Conservation (phyloP, 1,140 invertebrate species). For the Apocrypta bakeri region DNA sequence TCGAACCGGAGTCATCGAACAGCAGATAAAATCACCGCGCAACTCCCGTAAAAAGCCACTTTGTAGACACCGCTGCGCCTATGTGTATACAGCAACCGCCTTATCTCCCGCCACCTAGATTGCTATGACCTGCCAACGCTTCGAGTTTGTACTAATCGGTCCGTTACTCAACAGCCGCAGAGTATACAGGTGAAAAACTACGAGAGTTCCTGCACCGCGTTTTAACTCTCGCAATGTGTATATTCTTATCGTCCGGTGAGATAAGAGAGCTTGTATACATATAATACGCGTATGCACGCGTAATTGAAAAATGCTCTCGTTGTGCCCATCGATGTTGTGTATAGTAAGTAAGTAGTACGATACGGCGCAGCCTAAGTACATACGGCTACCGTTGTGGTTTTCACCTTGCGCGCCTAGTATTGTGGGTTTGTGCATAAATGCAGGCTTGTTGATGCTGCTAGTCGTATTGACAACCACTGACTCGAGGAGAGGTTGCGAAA, state of each 20-base stretch:
- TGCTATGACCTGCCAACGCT: background rate
- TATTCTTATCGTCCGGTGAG: slow-evolving; percentile 22
- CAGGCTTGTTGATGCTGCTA: background rate
- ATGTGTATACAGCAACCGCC: background rate
- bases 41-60: background rate
- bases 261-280: background rate
- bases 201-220: background rate
- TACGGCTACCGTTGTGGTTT: background rate
- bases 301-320: background rate
- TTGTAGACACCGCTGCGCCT: background rate
- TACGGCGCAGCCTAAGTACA: background rate
- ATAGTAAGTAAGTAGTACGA: background rate
- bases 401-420: background rate
- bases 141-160: background rate
- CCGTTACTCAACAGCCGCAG: no score
- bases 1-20: no score
- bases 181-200: slow-evolving; percentile 5
- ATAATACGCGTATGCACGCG: background rate
- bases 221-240: background rate
- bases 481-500: slow-evolving; percentile 36
- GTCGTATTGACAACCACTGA: slow-evolving; percentile 44
- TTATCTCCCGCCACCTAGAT: background rate
- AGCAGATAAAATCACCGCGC: background rate
- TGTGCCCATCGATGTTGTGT: background rate
- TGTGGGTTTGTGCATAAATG: background rate